phyloP scores from a whole-genome alignment of 2,797 vertebrate species.

The Calcarius lapponicus region DNA sequence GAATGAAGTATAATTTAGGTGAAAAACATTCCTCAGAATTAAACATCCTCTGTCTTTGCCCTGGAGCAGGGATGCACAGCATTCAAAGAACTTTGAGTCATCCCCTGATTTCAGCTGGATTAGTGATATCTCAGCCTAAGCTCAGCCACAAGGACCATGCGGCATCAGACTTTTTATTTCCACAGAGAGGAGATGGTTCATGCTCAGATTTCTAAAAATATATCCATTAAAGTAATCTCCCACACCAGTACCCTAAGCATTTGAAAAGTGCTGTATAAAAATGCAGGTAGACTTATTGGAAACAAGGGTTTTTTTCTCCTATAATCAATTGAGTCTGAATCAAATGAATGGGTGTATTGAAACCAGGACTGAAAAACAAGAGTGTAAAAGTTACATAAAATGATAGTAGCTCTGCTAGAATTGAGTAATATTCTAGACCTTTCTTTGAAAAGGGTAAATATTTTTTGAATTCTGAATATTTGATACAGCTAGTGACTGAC shows the following conservation, averaged over 20 bases:
- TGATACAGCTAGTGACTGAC: neutral
- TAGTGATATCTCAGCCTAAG: neutral
- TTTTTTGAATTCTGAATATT: neutral
- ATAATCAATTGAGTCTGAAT: neutral
- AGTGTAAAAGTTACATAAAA: neutral
- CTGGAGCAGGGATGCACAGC: neutral
- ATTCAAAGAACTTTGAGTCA: slow-evolving; percentile 11
- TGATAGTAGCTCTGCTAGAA: neutral
- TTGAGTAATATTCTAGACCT: neutral
- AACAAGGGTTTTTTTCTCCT: neutral
- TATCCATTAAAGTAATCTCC: neutral
- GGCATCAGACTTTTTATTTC: neutral
- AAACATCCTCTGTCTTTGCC: neutral
- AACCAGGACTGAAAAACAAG: slow-evolving; percentile 8
- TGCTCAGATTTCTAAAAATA: neutral
- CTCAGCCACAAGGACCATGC: neutral
- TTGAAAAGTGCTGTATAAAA: neutral
- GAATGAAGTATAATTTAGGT: neutral
- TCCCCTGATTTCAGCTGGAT: slow-evolving; percentile 16
- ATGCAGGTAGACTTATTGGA: neutral
- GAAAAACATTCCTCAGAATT: neutral
- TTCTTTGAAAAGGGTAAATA: neutral
- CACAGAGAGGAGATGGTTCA: neutral
- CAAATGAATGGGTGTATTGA: neutral
- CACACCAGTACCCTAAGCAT: neutral